Evolutionary conservation across 1,140 invertebrate genomes (phyloP), one percentile per base, ranked within the genome.

Genomic region (Heliconius congener): DNA sequence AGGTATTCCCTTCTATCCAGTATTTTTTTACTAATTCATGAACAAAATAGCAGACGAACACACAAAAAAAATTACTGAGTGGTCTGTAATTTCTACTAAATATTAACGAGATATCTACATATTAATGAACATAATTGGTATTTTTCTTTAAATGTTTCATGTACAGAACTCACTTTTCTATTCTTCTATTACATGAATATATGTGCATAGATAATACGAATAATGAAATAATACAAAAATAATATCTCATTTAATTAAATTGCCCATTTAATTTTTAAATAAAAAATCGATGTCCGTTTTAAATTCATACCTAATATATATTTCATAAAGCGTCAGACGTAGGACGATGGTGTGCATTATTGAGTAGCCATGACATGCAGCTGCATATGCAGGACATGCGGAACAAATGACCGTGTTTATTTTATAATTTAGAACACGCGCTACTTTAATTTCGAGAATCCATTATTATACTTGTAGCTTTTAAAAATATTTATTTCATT

Each of bases 341-440:
- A 75, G 82, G 77, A 87, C 86, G 87, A 86, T 86, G 81, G 84
- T 30, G 34, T 93, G 88, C 90, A 93, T 93, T 91, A 92, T 93
- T 92, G 85, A 92, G 84, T 79, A 87, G 79, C 46, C 82, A 73
- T 87, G 86, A 84, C 85, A 66, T 92, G 87, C 88, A 91, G 88
- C 89, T 92, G 92, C 91, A 88, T 60, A 77, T 86, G 85, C 85
- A 84, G 74, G 76, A 88, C 92, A 90, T 82, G 84, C 88, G 87
- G 87, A 90, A 92, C 90, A 90, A 89, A 93, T 92, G 89, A 81
- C 83, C 73, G 55, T 83, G 84, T 85, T 85, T 83, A 81, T 85
- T 80, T 82, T 75, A 78, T 80, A 80, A 80, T 80, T 46, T 52
- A 60, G 77, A 77, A 77, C 60, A 19, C 23, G 23, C 72, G 55